These are phyloP conservation scores for Drosophila yooni DNA, from an alignment of 2,888 invertebrate genomes.

Conservation along the genomic window DNA sequence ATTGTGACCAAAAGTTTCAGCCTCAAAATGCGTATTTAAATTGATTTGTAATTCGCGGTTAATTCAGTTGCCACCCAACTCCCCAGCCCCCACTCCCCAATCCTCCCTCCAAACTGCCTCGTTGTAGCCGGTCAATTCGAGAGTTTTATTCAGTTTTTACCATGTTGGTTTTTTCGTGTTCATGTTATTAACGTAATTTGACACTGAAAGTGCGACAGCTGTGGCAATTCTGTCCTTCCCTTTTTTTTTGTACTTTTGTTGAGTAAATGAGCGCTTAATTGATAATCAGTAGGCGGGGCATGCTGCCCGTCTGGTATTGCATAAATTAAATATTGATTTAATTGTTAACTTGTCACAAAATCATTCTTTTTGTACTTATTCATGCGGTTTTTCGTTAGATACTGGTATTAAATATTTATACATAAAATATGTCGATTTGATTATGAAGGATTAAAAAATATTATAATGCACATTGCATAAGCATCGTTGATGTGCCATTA, in stretches of 20 bases:
- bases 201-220: slow-evolving; percentile 69
- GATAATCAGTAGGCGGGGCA: slow-evolving; percentile 26
- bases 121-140: slow-evolving; percentile 28
- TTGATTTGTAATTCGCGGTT: slow-evolving; percentile 78
- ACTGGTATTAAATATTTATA: neutral
- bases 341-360: slow-evolving; percentile 59
- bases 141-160: slow-evolving; percentile 55
- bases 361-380: slow-evolving; percentile 31
- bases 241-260: slow-evolving; percentile 8
- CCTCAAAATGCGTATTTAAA: slow-evolving; percentile 63
- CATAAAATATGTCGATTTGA: neutral
- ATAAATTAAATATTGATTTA: slow-evolving; percentile 61
- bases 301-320: slow-evolving; percentile 7
- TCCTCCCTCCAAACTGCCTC: neutral
- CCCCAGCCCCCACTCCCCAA: neutral
- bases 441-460: slow-evolving; percentile 3
- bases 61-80: slow-evolving; percentile 49
- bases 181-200: slow-evolving; percentile 71
- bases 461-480: neutral
- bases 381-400: slow-evolving; percentile 13
- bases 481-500: neutral
- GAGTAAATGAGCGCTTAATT: slow-evolving; percentile 33
- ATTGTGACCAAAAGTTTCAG: slow-evolving; percentile 41
- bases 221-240: slow-evolving; percentile 15
- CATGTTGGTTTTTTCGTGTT: slow-evolving; percentile 36